Percentiles rank a stretch among this genome's conserved stretches.
Conservation (phyloP, 2,113 vertebrate genomes). For the Mustelus asterias region DNA sequence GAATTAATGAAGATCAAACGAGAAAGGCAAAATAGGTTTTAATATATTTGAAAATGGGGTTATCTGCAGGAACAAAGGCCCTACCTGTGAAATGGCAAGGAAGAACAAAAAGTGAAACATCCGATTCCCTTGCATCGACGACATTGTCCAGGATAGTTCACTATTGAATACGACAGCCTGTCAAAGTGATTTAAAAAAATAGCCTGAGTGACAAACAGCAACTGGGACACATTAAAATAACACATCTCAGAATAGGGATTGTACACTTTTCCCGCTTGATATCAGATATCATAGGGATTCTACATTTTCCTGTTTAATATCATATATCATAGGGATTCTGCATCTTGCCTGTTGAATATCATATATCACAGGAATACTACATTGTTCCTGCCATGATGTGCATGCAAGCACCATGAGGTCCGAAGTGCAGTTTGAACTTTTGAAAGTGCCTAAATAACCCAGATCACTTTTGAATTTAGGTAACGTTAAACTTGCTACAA, state of each 20-base stretch:
- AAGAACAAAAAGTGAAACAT: slow-evolving; percentile 55
- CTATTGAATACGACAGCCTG: slow-evolving; percentile 47
- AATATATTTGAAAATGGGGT: slow-evolving; percentile 3
- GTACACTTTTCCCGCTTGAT: not conserved
- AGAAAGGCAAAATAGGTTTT: slow-evolving; percentile 25
- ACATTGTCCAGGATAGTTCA: not conserved
- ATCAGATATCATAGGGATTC: slow-evolving; percentile 4
- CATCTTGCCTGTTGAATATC: not conserved
- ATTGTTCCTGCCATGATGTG: not conserved
- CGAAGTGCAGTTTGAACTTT: not conserved
- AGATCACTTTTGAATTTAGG: not conserved
- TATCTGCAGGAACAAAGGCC: slow-evolving; percentile 16
- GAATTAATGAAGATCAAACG: slow-evolving; percentile 1
- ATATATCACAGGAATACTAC: not conserved
- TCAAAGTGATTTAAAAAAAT: slow-evolving; percentile 36
- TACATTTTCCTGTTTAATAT: not conserved
- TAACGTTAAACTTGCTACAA: not conserved
- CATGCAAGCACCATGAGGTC: not conserved
- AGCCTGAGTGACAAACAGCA: slow-evolving; percentile 49
- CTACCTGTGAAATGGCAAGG: slow-evolving; percentile 60
- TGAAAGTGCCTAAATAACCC: not conserved
- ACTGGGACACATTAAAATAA: slow-evolving; percentile 37
- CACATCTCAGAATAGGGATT: slow-evolving; percentile 1
- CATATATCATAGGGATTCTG: not conserved
- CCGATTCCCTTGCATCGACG: slow-evolving; percentile 51